These are phyloP conservation scores for Thalassoma bifasciatum DNA, from an alignment of 2,113 vertebrate genomes.

Conservation along the genomic window DNA sequence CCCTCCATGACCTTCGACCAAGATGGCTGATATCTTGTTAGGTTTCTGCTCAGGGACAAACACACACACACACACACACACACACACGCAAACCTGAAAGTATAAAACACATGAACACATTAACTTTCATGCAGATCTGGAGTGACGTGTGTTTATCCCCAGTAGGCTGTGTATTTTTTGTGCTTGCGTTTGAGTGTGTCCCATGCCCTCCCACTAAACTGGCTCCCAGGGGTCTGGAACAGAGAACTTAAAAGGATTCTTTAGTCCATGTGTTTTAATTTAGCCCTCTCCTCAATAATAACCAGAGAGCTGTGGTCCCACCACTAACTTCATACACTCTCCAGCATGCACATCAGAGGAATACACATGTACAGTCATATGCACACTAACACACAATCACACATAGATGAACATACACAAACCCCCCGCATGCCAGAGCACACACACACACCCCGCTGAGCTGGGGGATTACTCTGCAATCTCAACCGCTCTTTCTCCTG, in stretches of 20 bases:
- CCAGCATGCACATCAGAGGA: constrained; percentile 21
- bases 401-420: constrained; percentile 55
- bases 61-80: constrained; percentile 23
- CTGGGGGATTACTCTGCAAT: constrained; percentile 82
- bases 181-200: constrained; percentile 25
- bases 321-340: constrained; percentile 33
- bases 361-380: constrained; percentile 30
- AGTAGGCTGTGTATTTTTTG: constrained; percentile 31
- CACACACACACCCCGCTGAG: constrained; percentile 65
- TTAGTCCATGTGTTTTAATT: constrained; percentile 73
- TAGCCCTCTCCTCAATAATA: constrained; percentile 66
- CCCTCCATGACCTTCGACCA: constrained; percentile 36
- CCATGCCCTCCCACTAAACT: constrained; percentile 29
- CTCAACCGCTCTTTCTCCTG: constrained; percentile 71
- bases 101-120: constrained; percentile 59
- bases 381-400: constrained; percentile 46
- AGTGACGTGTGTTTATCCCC: constrained; percentile 63
- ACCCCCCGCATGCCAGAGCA: constrained; percentile 43
- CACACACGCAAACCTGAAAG: constrained; percentile 28
- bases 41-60: constrained; percentile 44
- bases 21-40: constrained; percentile 50
- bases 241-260: constrained; percentile 73
- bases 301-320: constrained; percentile 58
- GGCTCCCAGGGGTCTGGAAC: constrained; percentile 48
- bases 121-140: constrained; percentile 59